phyloP scores from a whole-genome alignment of 2,888 invertebrate species.

The Allophyes oxyacanthae region DNA sequence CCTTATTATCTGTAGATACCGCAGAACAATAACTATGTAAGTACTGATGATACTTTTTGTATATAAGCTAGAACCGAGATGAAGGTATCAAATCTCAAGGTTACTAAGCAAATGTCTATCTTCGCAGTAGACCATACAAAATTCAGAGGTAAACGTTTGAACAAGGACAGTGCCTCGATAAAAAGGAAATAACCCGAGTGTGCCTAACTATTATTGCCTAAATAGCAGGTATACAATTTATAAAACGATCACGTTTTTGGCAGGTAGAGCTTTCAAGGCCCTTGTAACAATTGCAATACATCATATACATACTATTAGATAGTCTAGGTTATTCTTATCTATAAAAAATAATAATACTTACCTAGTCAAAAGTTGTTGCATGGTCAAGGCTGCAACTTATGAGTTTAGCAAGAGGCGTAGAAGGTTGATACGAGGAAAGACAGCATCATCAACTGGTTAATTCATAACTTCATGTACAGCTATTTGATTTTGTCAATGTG shows the following conservation, averaged over 20 bases:
- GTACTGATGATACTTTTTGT: slow-evolving; percentile 8
- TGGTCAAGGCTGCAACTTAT: slow-evolving; percentile 30
- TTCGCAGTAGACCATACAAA: background rate
- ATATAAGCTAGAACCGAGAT: background rate
- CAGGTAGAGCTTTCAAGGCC: slow-evolving; percentile 44
- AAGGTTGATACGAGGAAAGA: slow-evolving; percentile 1
- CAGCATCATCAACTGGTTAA: background rate
- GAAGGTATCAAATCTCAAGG: no score
- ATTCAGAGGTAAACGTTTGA: slow-evolving; percentile 5
- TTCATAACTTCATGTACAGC: no score
- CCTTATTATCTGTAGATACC: no score
- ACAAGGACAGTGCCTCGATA: slow-evolving; percentile 28
- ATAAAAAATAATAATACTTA: slow-evolving; percentile 27
- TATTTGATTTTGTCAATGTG: no score
- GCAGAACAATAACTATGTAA: no score
- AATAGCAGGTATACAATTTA: slow-evolving; percentile 37
- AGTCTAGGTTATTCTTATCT: slow-evolving; percentile 13
- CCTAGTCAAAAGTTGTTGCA: slow-evolving; percentile 24
- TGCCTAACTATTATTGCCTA: slow-evolving; percentile 36
- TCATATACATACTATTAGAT: slow-evolving; percentile 23
- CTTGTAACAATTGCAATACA: slow-evolving; percentile 25
- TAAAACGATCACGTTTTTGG: slow-evolving; percentile 50
- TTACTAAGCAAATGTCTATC: slow-evolving; percentile 2
- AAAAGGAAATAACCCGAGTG: slow-evolving; percentile 33
- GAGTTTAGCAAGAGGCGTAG: slow-evolving; percentile 8